phyloP scores from a whole-genome alignment of 2,888 invertebrate genomes.

The Spilosoma lubricipeda region DNA sequence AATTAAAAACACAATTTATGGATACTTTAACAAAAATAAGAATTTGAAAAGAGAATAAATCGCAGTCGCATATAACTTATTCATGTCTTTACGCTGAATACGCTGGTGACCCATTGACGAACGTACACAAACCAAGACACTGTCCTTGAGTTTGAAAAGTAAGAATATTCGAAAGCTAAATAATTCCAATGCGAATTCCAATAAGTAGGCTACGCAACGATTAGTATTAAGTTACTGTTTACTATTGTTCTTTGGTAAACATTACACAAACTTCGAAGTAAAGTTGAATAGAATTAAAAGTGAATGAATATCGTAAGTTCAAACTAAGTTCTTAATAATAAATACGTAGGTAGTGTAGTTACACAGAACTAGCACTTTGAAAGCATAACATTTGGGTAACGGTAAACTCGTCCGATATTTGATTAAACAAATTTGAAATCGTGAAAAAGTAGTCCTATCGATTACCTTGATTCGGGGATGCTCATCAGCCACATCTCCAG shows the following conservation, averaged over 20 bases:
- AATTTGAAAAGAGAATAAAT: conserved; percentile 8
- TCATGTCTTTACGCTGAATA: conserved; percentile 32
- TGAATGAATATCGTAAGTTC: conserved; percentile 28
- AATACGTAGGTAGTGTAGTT: too few relatives aligned
- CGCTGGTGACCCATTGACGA: conserved; percentile 45
- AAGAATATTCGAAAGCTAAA: conserved; percentile 42
- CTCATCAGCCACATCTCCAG: conserved; percentile 60
- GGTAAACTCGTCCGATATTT: conserved; percentile 44
- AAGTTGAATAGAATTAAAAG: conserved; percentile 33
- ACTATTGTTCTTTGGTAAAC: conserved; percentile 42
- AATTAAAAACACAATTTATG: neutral
- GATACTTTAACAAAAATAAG: neutral
- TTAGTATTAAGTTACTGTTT: conserved; percentile 49
- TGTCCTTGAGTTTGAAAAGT: conserved; percentile 43
- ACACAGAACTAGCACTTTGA: conserved; percentile 34
- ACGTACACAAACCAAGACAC: conserved; percentile 35
- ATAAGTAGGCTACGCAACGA: conserved; percentile 36
- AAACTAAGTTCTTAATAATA: conserved; percentile 19
- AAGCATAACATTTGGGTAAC: conserved; percentile 35
- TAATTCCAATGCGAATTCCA: conserved; percentile 39
- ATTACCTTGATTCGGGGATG: conserved; percentile 48
- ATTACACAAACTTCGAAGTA: conserved; percentile 36
- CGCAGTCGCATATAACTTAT: conserved; percentile 36
- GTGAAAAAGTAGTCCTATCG: conserved; percentile 47
- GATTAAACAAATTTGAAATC: conserved; percentile 36